Conservation (phyloP, 2,113 vertebrate species). For the Colius striatus region DNA sequence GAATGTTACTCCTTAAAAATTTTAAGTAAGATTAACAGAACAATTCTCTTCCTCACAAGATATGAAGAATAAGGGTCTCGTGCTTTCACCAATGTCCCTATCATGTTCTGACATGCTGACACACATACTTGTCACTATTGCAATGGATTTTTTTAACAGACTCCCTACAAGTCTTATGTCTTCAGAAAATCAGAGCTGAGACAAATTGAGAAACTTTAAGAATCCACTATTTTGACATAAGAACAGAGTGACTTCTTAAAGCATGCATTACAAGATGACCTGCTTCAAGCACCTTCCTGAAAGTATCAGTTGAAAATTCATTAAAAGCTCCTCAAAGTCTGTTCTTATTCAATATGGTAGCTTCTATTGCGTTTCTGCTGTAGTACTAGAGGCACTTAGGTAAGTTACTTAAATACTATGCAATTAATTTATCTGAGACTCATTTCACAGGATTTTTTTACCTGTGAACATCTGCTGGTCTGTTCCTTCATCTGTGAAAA, state of each 20-base stretch:
- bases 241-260: neutral
- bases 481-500: neutral
- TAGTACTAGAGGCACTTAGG: neutral
- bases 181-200: neutral
- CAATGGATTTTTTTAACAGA: neutral
- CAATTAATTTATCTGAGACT: neutral
- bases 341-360: neutral
- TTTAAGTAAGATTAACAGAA: neutral
- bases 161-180: neutral
- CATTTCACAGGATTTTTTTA: neutral
- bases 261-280: neutral
- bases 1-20: neutral
- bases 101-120: neutral
- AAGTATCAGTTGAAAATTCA: neutral
- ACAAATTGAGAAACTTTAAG: neutral
- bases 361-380: neutral
- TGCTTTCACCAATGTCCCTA: neutral
- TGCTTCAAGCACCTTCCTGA: neutral
- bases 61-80: neutral
- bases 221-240: neutral
- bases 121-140: neutral
- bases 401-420: neutral
- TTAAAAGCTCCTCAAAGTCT: neutral
- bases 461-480: neutral
- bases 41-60: neutral